Evolutionary conservation across 2,888 invertebrate genomes (phyloP), one percentile per base, ranked within the genome.

Genomic region (Diplolepis rosae): DNA sequence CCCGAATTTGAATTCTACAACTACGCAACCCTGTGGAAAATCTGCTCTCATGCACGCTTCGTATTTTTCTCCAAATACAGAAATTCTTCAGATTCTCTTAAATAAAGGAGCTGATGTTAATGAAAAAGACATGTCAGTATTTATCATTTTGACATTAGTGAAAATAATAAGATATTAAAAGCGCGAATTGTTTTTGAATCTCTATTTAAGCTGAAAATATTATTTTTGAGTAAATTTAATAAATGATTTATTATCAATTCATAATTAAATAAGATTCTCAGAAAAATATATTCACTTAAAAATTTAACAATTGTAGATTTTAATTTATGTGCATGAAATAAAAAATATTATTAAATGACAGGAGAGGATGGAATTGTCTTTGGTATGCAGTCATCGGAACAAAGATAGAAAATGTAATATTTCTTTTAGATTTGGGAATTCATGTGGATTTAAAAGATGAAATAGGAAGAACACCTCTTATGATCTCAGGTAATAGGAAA

Each of bases 21-120:
- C 70, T 15, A 79, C 80, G 1, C 80, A 83, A 42, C 77, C 77
- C 1, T 80, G 72, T 4, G 73, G 77, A 18, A 80, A 73, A 68
- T 83, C 82, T 0, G 78, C 75, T 5, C 68, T 83, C 0, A 83
- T 83, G 83, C 78, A 81, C 30, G 83, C 83, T 4, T 72, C 82
- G 0, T 79, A 51, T 42, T 69, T 48, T 52, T 69, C 79, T 9
- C 73, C 69, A 27, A 73, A 78, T 15, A 67, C 78, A 1, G 78
- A 82, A 27, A 65, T 83, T 7, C 61, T 83, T 27, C 69, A 72
- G 24, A 39, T 77, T 5, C 69, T 83, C 5, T 51, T 82, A 4
- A 78, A 75, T 32, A 79, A 78, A 28, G 79, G 80, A 1, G 80
- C 80, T 5, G 72, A 83, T 65, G 56, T 69, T 1, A 30, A 13